Evolutionary conservation across 2,888 invertebrate species (phyloP), one percentile per base, ranked within the genome.

Genomic region (Polydrusus tereticollis): DNA sequence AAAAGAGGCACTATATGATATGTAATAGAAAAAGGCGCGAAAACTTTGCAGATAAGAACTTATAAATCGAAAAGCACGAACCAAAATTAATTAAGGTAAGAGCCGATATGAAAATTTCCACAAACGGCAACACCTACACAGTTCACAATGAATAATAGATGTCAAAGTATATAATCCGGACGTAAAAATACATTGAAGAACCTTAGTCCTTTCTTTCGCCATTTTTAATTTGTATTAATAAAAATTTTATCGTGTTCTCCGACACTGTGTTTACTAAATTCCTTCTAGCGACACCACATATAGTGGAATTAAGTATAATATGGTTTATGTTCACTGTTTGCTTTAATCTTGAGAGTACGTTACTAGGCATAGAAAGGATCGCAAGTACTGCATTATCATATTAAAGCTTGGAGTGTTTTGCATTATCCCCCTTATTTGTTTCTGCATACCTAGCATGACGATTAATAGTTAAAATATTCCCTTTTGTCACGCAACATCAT

Each of bases 341-440:
- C 62, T 63, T 63, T 63, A 63, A 63, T 63, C 47, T 47, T 10
- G 16, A 21, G 18, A 23, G 59, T 59, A 43, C 23, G 59, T 59
- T 59, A 59, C 59, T 29, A 47, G 20, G 29, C 26, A 63, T 18
- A 63, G 29, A 47, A 45, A 50, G 43, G 45, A 12, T 23, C 18
- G 26, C 16, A n/a, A 36, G 57, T 18, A 36, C 18, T 18, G 38
- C 38, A 62, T 62, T 62, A 62, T 45, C 62, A 62, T 62, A 45
- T 47, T 62, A 62, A 63, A 63, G 62, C 62, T 36, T 23, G 23
- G 10, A 29, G 33, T 63, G 18, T 20, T 63, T 41, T 63, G 47
- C 62, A 45, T 63, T 47, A 33, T 62, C 60, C 38, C 58, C 62
- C 47, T 63, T 50, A 47, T 63, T 63, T 29, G 29, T 50, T 63